A percentile compares a stretch with the other conserved stretches of the same genome.
Evolutionary conservation across 2,888 invertebrate genomes (phyloP).

Genomic region (Drosophila lutescens): DNA sequence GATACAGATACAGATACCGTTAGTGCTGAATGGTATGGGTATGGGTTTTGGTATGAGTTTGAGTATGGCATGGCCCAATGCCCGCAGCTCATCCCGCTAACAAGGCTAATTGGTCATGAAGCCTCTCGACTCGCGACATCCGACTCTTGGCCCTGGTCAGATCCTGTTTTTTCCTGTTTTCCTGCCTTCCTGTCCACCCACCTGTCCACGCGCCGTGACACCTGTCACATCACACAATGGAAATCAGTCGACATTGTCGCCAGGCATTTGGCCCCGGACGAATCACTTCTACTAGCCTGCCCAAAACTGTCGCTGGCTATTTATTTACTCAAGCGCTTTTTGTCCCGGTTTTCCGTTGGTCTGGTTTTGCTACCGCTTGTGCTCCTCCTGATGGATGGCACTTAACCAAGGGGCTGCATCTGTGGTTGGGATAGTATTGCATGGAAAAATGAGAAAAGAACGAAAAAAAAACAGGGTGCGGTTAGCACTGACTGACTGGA

Average conservation of each 20-base stretch:
- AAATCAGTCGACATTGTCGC: constrained; percentile 76
- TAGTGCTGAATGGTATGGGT: constrained; percentile 52
- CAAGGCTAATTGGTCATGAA: constrained; percentile 81
- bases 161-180: constrained; percentile 16
- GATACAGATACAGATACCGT: constrained; percentile 34
- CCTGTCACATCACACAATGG: constrained; percentile 80
- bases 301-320: constrained; percentile 54
- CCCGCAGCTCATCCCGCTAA: constrained; percentile 77
- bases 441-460: neutral
- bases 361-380: constrained; percentile 36
- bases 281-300: constrained; percentile 1
- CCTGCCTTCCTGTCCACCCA: constrained; percentile 61
- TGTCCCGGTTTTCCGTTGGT: constrained; percentile 42
- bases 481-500: neutral
- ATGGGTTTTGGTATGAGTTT: too few species aligned
- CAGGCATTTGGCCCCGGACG: constrained; percentile 47
- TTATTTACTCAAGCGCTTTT: constrained; percentile 55
- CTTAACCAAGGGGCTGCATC: constrained; percentile 24
- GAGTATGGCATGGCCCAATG: constrained; percentile 46
- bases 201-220: constrained; percentile 68
- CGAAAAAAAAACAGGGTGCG: constrained; percentile 25
- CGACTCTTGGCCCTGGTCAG: constrained; percentile 36
- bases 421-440: constrained; percentile 11
- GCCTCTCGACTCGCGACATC: constrained; percentile 51
- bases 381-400: constrained; percentile 43